Evolutionary conservation across 2,113 vertebrate genomes (phyloP).

Genomic region (Toxotes chatareus): DNA sequence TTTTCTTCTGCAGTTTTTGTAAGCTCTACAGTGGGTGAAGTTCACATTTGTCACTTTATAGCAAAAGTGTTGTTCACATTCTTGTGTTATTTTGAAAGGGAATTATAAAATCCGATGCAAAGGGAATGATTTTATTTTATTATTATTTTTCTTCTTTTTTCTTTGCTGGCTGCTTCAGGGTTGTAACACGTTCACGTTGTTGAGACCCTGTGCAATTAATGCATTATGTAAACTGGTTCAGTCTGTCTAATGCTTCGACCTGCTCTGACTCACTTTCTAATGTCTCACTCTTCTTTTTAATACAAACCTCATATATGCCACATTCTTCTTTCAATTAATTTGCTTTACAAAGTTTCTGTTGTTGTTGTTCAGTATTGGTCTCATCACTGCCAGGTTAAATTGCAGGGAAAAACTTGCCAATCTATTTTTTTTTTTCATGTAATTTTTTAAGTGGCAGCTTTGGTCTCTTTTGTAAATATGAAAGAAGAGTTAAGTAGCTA

Average conservation of each 20-base stretch:
- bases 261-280: slow-evolving; percentile 57
- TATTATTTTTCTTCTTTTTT: slow-evolving; percentile 29
- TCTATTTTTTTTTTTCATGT: slow-evolving; percentile 48
- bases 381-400: slow-evolving; percentile 85
- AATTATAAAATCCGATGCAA: slow-evolving; percentile 79
- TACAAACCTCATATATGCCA: slow-evolving; percentile 61
- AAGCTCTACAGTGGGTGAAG: slow-evolving; percentile 74
- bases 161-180: slow-evolving; percentile 70
- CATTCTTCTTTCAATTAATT: slow-evolving; percentile 35
- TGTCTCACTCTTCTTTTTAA: slow-evolving; percentile 43
- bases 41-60: slow-evolving; percentile 67
- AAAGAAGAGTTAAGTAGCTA: slow-evolving; percentile 77
- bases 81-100: slow-evolving; percentile 77
- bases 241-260: slow-evolving; percentile 31
- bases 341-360: slow-evolving; percentile 54
- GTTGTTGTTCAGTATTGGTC: slow-evolving; percentile 81
- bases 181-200: slow-evolving; percentile 45
- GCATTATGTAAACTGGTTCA: slow-evolving; percentile 37
- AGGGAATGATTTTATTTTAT: slow-evolving; percentile 73
- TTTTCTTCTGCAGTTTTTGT: slow-evolving; percentile 72
- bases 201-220: slow-evolving; percentile 60
- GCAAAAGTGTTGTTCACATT: slow-evolving; percentile 62
- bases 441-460: slow-evolving; percentile 82
- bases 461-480: slow-evolving; percentile 71
- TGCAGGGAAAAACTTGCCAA: slow-evolving; percentile 81